These are phyloP conservation scores for Tiliacea citrago DNA, from an alignment of 2,888 invertebrate genomes.

Conservation along the genomic window DNA sequence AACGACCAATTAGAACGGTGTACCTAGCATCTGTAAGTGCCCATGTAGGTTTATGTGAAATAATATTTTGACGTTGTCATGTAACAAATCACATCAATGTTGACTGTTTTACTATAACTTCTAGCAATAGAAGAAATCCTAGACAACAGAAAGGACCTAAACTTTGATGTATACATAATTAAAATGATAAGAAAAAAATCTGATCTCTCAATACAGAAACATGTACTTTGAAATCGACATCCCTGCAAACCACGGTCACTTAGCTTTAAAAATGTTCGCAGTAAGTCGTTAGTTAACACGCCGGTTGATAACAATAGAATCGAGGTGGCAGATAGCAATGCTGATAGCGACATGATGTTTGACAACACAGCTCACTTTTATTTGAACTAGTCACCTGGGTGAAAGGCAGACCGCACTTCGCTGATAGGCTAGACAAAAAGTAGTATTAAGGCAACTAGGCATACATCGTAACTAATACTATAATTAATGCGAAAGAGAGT, in stretches of 20 bases:
- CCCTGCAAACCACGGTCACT: conserved; percentile 13
- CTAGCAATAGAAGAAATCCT: no score
- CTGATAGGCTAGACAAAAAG: background rate
- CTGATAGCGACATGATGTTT: conserved; percentile 53
- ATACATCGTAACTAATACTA: background rate
- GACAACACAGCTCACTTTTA: conserved; percentile 27
- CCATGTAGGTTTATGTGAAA: no score
- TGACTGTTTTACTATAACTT: no score
- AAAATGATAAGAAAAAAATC: background rate
- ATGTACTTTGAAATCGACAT: conserved; percentile 1
- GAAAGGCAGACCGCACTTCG: conserved; percentile 11
- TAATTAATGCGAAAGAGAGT: no score
- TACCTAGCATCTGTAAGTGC: no score
- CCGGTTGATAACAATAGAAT: conserved; percentile 62
- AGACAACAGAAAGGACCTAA: no score
- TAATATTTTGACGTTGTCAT: no score
- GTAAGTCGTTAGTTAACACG: conserved; percentile 46
- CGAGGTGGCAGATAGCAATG: conserved; percentile 59
- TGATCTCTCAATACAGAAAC: background rate
- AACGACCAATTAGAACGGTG: no score
- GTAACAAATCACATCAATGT: no score
- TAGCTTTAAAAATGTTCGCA: conserved; percentile 33
- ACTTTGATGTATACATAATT: no score
- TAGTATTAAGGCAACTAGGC: background rate
- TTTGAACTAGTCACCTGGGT: background rate